Evolutionary conservation across 2,888 invertebrate species (phyloP), one percentile per base, ranked within the genome.

Genomic region (Sceliomorpha sp.): DNA sequence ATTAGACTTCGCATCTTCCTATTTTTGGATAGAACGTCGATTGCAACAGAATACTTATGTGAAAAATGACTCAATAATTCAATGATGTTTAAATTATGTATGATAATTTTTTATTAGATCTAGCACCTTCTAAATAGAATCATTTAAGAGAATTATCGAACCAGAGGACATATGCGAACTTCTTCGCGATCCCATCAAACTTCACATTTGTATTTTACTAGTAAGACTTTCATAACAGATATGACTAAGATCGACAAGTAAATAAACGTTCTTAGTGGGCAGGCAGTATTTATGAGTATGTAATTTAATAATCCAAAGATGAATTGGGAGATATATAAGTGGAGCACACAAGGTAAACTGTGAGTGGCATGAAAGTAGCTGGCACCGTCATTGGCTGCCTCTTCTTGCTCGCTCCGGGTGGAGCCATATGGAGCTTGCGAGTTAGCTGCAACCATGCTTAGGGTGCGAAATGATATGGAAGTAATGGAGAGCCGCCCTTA

Each of bases 391-490:
- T 70, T 73, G 64, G 69, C 37, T 56, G 68, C 31, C 32, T 59
- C 55, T 56, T 47, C 55, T 62, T 42, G 51, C 58, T 31, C 37
- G 29, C 37, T 42, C 64, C 72, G 74, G 53, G 69, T 47, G 59
- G 70, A 58, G 81, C 84, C 85, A 84, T 84, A 84, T 84, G 85
- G 85, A 79, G 70, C 64, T 69, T 70, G 67, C 71, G 64, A 75
- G 56, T 59, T 47, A 63, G 72, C 56, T 63, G 51, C 50, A 44
- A 51, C 56, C 40, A 39, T 74, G 82, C 77, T 80, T 82, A 78
- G 87, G 87, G 88, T 87, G 87, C 78, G 86, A 87, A 88, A 88
- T 87, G 87, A 88, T 86, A 87, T 86, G 87, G 87, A 88, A 87
- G 88, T 88, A 88, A 88, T 86, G 80, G 80, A 83, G 80, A 82